phyloP scores from a whole-genome alignment of 1,140 invertebrate species.

The Trachymyrmex cornetzi region DNA sequence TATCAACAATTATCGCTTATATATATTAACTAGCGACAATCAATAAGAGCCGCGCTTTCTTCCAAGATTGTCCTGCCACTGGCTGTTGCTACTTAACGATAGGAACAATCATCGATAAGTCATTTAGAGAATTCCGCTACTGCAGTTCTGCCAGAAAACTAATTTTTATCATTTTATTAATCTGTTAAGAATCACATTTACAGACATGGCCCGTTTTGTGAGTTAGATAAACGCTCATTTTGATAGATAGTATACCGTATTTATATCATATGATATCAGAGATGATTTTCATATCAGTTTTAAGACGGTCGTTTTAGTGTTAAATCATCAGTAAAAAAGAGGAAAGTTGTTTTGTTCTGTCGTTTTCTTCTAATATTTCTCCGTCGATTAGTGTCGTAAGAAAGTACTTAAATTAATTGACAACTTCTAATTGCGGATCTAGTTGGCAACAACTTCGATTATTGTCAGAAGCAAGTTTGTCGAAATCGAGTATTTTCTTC shows the following conservation, averaged over 20 bases:
- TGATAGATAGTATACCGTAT: neutral
- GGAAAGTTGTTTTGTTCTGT: too few species aligned
- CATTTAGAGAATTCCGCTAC: too few species aligned
- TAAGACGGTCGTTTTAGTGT: neutral
- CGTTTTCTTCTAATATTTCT: neutral
- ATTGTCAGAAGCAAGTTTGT: neutral
- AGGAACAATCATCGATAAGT: too few species aligned
- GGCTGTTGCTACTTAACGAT: too few species aligned
- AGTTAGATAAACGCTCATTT: slow-evolving; percentile 11
- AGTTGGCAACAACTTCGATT: neutral
- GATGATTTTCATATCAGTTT: neutral
- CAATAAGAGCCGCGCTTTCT: too few species aligned
- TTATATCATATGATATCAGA: neutral
- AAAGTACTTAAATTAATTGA: neutral
- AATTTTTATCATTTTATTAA: slow-evolving; percentile 9
- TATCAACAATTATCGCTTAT: too few species aligned
- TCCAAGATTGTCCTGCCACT: too few species aligned
- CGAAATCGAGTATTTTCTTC: neutral
- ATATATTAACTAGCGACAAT: too few species aligned
- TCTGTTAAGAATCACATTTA: neutral
- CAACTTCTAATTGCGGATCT: neutral
- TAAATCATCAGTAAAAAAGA: neutral
- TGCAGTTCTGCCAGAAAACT: neutral
- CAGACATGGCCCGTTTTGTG: neutral
- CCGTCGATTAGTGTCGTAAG: neutral